Conservation (phyloP, 2,797 vertebrate genomes). For the Microhierax caerulescens region DNA sequence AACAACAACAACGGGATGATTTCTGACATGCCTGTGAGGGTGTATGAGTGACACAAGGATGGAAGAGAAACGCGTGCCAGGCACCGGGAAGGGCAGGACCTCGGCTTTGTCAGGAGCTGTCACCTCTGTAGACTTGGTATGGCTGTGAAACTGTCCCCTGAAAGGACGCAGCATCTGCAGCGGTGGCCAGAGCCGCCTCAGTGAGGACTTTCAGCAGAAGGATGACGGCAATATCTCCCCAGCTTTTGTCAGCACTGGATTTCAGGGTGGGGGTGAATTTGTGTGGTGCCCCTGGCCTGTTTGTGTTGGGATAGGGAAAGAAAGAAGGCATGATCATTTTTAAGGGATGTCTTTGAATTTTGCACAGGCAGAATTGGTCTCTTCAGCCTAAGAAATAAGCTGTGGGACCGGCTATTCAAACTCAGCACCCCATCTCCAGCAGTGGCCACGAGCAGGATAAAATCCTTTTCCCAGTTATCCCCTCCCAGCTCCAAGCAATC, state of each 20-base stretch:
- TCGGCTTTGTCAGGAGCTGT: neutral
- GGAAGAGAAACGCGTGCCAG: neutral
- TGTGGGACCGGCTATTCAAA: neutral
- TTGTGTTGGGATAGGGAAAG: neutral
- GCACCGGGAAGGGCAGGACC: too few relatives aligned
- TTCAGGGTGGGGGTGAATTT: too few relatives aligned
- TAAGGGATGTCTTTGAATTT: too few relatives aligned
- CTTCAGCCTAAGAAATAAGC: neutral
- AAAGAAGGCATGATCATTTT: neutral
- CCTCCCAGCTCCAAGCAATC: neutral
- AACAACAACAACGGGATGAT: rapidly evolving
- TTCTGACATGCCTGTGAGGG: neutral
- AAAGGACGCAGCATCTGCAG: neutral
- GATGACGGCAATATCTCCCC: neutral
- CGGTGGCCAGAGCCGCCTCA: too few relatives aligned
- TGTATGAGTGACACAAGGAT: neutral
- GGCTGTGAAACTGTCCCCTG: neutral
- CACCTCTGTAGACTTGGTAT: neutral
- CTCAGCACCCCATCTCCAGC: neutral
- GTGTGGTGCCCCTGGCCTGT: rapidly evolving
- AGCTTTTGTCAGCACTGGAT: neutral
- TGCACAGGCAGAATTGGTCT: neutral
- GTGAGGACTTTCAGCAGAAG: neutral
- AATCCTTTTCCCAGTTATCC: neutral
- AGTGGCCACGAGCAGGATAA: neutral